Base-by-base conservation (phyloP, 2,113 vertebrate genomes). In the Calyptomena viridis region DNA sequence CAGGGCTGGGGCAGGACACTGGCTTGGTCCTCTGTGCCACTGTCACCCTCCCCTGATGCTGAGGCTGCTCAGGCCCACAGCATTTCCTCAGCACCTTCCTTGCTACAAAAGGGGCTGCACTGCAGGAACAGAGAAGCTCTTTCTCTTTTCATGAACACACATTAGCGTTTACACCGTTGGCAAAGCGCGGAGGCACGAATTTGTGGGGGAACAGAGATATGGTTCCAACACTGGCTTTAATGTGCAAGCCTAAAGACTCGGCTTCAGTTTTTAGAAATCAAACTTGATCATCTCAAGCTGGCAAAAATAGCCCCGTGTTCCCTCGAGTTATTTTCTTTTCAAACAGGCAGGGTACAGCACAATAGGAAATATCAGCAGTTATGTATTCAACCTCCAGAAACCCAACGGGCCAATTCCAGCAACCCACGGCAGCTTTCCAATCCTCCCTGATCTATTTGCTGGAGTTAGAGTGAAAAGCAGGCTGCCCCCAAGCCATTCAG, bases 311-410 rank as follows among this genome's bases (percentile, higher is more conserved):
- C 79, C 92, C 73, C 31, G 6, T 11, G 52, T 78, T 84, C 93
- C 92, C 94, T 92, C 79, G 52, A 93, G 92, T 90, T 95, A 93
- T 94, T 87, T 89, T 89, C 94, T 93, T 88, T 91, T 93, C 86
- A 92, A 90, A 69, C 2, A 92, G 37, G 85, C 91, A 94, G 76
- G 80, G 79, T 71, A 91, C 50, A 62, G 62, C 90, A 91, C 85
- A 94, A 91, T 84, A 60, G 87, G 71, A 90, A 89, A 89, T 56
- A 87, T 72, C 92, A 87, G 93, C 67, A 84, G 81, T 89, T 73
- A 87, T 69, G 83, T 87, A 84, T 88, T 95, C 95, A 95, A 93
- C 95, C 92, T 92, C 87, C 85, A 92, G 88, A 88, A 90, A 88
- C 91, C 93, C 94, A 75, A 92, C 40, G 80, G 94, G 93, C 87